A percentile compares a stretch with the other conserved stretches of the same genome.
phyloP scores from a whole-genome alignment of 2,888 invertebrate genomes.

The Gnatocerus cornutus region DNA sequence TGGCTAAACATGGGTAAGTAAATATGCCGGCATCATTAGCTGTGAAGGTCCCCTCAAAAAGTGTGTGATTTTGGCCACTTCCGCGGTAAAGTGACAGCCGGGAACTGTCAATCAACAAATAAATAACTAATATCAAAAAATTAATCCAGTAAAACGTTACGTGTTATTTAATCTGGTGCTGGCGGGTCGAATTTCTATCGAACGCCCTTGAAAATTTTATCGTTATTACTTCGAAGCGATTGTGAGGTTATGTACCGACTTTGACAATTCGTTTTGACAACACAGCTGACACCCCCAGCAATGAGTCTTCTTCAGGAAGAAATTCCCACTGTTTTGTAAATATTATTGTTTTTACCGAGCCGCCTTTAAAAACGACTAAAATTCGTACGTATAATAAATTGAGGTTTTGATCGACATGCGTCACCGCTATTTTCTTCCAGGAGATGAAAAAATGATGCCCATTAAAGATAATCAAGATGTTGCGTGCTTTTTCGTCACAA shows the following conservation, averaged over 20 bases:
- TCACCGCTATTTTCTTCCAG: conserved; percentile 38
- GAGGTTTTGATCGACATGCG: no score
- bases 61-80: no score
- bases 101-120: no score
- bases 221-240: not conserved
- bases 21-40: no score
- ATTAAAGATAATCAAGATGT: conserved; percentile 96
- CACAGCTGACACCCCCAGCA: conserved; percentile 58
- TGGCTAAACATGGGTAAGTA: no score
- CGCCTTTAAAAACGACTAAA: conserved; percentile 5
- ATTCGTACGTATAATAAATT: conserved; percentile 48
- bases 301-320: conserved; percentile 47
- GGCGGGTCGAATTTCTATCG: not conserved
- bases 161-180: not conserved
- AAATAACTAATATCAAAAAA: no score
- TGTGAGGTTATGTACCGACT: conserved; percentile 26
- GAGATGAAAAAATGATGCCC: conserved; percentile 81
- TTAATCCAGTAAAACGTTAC: no score
- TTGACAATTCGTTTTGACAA: conserved; percentile 48
- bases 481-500: conserved; percentile 96
- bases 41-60: no score
- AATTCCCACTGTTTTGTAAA: conserved; percentile 26
- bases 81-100: no score
- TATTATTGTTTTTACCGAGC: conserved; percentile 30
- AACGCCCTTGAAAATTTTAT: not conserved